Conservation (phyloP, 2,113 vertebrate species). For the human (Homo sapiens) region GRCh38 chr1:154895501-154896000, state of each 20-base stretch:
- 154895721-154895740: neutral
- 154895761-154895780: neutral
- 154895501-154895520: neutral
- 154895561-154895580: neutral
- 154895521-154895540: neutral
- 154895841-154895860: neutral
- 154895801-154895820: neutral
- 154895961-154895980: neutral
- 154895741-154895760: neutral
- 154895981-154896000: neutral
- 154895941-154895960: neutral
- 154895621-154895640: neutral
- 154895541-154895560: neutral
- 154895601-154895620: neutral
- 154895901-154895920: neutral
- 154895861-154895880: neutral
- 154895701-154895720: neutral
- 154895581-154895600: neutral
- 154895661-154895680: neutral
- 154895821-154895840: neutral
- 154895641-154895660: slow-evolving; percentile 10
- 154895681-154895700: neutral
- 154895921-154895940: neutral
- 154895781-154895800: neutral
- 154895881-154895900: neutral